Percentiles rank a stretch among this genome's conserved stretches.
phyloP scores from a whole-genome alignment of 2,797 vertebrate genomes.

The Chiroxiphia lanceolata region DNA sequence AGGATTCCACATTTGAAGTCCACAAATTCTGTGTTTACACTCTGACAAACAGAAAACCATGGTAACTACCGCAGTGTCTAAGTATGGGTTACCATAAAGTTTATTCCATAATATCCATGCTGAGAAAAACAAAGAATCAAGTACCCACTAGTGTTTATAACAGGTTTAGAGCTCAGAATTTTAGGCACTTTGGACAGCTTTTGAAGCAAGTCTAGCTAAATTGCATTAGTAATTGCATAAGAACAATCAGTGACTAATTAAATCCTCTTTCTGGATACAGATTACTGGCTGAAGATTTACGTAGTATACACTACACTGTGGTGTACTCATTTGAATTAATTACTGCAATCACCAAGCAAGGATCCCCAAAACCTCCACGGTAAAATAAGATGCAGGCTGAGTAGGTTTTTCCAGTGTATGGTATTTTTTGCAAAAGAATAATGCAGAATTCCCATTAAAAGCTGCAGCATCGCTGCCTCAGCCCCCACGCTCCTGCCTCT shows the following conservation, averaged over 20 bases:
- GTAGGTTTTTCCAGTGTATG: not conserved
- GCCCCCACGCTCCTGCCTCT: not conserved
- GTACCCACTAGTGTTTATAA: not conserved
- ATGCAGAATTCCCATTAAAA: not conserved
- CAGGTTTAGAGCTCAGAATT: not conserved
- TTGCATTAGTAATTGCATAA: conserved; percentile 9
- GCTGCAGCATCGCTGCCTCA: not conserved
- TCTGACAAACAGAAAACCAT: not conserved
- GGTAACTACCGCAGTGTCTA: not conserved
- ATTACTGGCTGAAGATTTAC: conserved; percentile 28
- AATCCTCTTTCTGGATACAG: conserved; percentile 35
- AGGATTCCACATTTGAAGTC: not conserved
- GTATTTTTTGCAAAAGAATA: not conserved
- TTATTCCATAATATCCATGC: not conserved
- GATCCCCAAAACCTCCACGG: not conserved
- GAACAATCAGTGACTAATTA: conserved; percentile 31
- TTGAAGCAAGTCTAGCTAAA: conserved; percentile 8
- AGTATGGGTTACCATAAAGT: not conserved
- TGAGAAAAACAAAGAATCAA: conserved; percentile 10
- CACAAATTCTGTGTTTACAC: conserved; percentile 3
- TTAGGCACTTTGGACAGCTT: not conserved
- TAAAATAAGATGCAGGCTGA: not conserved
- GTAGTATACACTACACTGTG: not conserved
- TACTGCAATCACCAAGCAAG: not conserved
- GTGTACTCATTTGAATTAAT: not conserved